A percentile compares a stretch with the other conserved stretches of the same genome.
These are phyloP conservation scores for Drosophila macrospina DNA, from an alignment of 2,888 invertebrate genomes.

Conservation along the genomic window DNA sequence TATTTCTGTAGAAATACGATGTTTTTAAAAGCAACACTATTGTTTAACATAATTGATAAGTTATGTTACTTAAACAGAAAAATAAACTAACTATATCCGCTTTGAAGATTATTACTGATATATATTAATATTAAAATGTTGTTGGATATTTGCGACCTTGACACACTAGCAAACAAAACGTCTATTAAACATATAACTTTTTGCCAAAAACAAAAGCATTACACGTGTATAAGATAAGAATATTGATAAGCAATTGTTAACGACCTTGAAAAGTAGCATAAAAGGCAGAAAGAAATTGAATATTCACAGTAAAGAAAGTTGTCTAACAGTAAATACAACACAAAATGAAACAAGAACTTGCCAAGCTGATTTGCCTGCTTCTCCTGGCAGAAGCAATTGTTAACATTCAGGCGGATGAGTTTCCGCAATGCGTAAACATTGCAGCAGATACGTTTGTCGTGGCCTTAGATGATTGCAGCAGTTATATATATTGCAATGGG, in stretches of 20 bases:
- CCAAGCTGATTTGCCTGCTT: conserved; percentile 37
- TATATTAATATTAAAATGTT: too few relatives aligned
- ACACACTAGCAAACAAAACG: conserved; percentile 31
- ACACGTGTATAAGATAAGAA: conserved; percentile 43
- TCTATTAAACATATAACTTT: conserved; percentile 23
- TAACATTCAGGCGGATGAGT: conserved; percentile 41
- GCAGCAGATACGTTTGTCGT: conserved; percentile 61
- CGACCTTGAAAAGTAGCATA: conserved; percentile 43
- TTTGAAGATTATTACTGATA: too few relatives aligned
- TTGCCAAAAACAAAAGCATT: conserved; percentile 20
- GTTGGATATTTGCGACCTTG: conserved; percentile 41
- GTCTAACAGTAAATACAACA: background rate
- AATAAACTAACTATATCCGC: too few relatives aligned
- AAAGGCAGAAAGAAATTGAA: conserved; percentile 9
- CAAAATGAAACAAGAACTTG: conserved; percentile 23
- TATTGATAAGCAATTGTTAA: conserved; percentile 28
- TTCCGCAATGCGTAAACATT: conserved; percentile 62
- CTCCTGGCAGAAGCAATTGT: conserved; percentile 23
- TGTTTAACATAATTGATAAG: too few relatives aligned
- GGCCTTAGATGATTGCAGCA: conserved; percentile 64
- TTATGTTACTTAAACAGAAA: too few relatives aligned
- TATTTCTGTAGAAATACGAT: too few relatives aligned
- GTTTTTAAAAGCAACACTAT: too few relatives aligned
- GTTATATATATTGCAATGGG: conserved; percentile 76
- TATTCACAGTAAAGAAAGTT: conserved; percentile 12